Conservation (phyloP, 2,113 vertebrate species). For the Poeciliopsis occidentalis region DNA sequence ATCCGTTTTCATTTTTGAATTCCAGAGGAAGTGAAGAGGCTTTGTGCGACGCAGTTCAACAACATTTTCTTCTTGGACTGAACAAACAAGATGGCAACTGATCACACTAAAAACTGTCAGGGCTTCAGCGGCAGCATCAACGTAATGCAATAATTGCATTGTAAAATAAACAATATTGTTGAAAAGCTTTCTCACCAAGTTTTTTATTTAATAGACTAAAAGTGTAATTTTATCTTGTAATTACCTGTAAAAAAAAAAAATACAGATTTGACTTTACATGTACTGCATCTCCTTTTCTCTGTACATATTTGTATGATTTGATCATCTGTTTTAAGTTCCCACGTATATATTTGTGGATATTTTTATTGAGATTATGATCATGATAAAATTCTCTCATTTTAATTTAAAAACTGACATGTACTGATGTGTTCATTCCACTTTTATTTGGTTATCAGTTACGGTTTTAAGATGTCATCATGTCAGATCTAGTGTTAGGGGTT, state of each 20-base stretch:
- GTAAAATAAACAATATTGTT: constrained; percentile 82
- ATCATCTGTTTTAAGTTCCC: constrained; percentile 17
- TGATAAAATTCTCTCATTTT: constrained; percentile 29
- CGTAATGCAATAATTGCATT: constrained; percentile 98
- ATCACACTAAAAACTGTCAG: constrained; percentile 83
- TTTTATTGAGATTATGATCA: constrained; percentile 32
- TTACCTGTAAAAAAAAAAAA: constrained; percentile 85
- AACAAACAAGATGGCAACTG: constrained; percentile 43
- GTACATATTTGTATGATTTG: constrained; percentile 60
- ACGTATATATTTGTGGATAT: constrained; percentile 39
- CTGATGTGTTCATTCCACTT: constrained; percentile 27
- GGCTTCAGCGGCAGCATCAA: constrained; percentile 85
- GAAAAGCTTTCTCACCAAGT: constrained; percentile 80
- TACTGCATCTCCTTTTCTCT: constrained; percentile 72
- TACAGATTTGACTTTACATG: constrained; percentile 85
- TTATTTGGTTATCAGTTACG: constrained; percentile 31
- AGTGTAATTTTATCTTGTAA: constrained; percentile 78
- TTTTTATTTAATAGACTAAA: constrained; percentile 77
- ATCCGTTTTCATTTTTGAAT: neutral
- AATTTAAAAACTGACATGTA: constrained; percentile 59
- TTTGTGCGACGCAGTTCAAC: constrained; percentile 97
- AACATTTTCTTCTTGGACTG: constrained; percentile 99
- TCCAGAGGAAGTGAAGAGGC: constrained; percentile 97
- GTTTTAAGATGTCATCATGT: constrained; percentile 49
- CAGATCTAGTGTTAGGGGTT: constrained; percentile 60